A percentile compares a stretch with the other conserved stretches of the same genome.
Evolutionary conservation across 2,888 invertebrate genomes (phyloP).

Genomic region (Gisinianus flammeolus): DNA sequence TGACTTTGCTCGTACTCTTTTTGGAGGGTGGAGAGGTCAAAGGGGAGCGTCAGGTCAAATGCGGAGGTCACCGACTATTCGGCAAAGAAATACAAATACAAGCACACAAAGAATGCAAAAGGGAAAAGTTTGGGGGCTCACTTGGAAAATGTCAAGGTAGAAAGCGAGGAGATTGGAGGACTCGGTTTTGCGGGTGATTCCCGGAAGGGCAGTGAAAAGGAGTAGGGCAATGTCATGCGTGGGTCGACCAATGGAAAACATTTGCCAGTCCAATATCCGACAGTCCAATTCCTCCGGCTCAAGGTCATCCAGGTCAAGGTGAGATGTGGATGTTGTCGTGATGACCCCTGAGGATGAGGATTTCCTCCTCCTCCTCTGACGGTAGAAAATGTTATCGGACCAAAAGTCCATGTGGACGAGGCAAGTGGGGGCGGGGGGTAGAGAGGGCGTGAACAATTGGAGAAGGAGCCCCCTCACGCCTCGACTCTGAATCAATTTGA

Average conservation of each 20-base stretch:
- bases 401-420: slow-evolving; percentile 59
- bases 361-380: too few species aligned
- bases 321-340: not conserved
- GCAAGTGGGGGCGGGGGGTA: slow-evolving; percentile 34
- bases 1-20: slow-evolving; percentile 48
- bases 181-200: slow-evolving; percentile 50
- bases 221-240: slow-evolving; percentile 58
- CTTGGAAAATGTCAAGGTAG: slow-evolving; percentile 53
- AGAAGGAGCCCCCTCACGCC: slow-evolving; percentile 14
- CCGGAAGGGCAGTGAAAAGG: slow-evolving; percentile 55
- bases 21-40: slow-evolving; percentile 43
- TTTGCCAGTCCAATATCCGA: slow-evolving; percentile 59
- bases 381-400: slow-evolving; percentile 59
- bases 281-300: slow-evolving; percentile 44
- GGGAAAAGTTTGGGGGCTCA: slow-evolving; percentile 11
- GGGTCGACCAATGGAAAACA: slow-evolving; percentile 57
- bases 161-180: slow-evolving; percentile 50
- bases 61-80: slow-evolving; percentile 12
- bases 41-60: slow-evolving; percentile 21
- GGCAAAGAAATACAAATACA: not conserved
- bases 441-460: slow-evolving; percentile 25
- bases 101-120: not conserved
- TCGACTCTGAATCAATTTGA: not conserved
- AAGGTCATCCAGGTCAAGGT: not conserved
- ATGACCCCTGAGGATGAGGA: not conserved